Base-by-base conservation (phyloP, 2,888 invertebrate genomes). In the Zygaena filipendulae region DNA sequence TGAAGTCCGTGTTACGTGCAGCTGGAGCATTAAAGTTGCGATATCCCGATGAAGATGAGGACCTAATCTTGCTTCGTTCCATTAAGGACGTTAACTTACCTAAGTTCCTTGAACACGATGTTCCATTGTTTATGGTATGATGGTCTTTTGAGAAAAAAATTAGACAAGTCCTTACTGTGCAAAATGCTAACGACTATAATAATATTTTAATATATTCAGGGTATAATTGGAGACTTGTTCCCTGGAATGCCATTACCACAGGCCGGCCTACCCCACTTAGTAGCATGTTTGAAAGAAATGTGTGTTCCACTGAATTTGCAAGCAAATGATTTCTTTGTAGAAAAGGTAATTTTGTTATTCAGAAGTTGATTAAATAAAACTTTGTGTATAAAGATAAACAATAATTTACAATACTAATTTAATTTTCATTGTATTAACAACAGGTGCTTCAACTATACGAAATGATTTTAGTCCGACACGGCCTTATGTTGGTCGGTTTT, bases 81-180 rank as follows among this genome's bases (percentile, higher is more conserved):
- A 95, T 97, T 44, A 90, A 92, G 52, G 95, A 96, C 64, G 92
- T 96, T 8, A 96, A 96, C 67, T 64, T 95, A 30, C 94, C 96
- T 0, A 96, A 96, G 61, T 96, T 96, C 54, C 81, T 95, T 35
- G 87, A 87, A 23, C 92, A 90, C 42, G 91, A 91, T 52, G 83
- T 95, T 16, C 92, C 93, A 0, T 69, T 95, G 4, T 95, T 95
- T 50, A 84, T 90, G 81, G 85, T 84, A 7, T 7, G 16, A 6
- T 49, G 49, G 44, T 24, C 18, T 24, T 13, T 23, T 7, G 5
- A 6, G 7, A 16, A 16, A 6, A 16, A 16, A 16, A 16, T 16
- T n/a, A n/a, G n/a, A n/a, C n/a, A n/a, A n/a, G n/a, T n/a, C n/a
- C n/a, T n/a, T n/a, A n/a, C n/a, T n/a, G n/a, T n/a, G n/a, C n/a